Conservation (phyloP, 2,113 vertebrate species). For the Boulengeromyrus knoepffleri region DNA sequence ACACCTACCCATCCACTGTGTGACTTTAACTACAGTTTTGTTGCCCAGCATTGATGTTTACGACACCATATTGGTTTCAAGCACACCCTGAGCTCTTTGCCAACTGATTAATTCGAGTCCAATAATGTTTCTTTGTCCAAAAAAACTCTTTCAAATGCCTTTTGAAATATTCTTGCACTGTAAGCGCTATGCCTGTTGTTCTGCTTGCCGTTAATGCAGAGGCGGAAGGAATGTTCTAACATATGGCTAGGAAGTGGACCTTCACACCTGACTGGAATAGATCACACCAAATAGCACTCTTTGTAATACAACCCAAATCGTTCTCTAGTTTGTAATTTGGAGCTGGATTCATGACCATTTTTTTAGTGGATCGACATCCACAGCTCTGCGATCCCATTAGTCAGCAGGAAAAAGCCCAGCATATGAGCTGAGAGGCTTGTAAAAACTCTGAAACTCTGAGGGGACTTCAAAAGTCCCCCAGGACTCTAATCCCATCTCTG, state of each 20-base stretch:
- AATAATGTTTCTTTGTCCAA: not conserved
- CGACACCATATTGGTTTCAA: constrained; percentile 18
- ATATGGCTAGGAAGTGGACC: not conserved
- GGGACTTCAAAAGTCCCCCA: not conserved
- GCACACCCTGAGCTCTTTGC: not conserved
- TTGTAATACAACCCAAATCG: not conserved
- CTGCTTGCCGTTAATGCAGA: not conserved
- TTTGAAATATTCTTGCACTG: not conserved
- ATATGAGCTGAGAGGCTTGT: constrained; percentile 30
- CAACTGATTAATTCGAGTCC: not conserved
- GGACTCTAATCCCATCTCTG: constrained; percentile 18
- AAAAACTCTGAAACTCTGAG: constrained; percentile 23
- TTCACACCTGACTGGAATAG: not conserved
- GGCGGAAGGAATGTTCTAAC: not conserved
- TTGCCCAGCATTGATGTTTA: not conserved
- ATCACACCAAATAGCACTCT: not conserved
- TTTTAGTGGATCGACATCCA: constrained; percentile 27
- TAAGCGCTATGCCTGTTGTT: not conserved
- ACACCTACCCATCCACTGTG: not conserved
- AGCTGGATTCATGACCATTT: constrained; percentile 19
- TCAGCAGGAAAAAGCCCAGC: constrained; percentile 31
- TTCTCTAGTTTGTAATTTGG: constrained; percentile 3
- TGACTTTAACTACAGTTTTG: not conserved
- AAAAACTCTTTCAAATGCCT: not conserved
- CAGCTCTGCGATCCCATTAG: constrained; percentile 11